Percentiles rank a stretch among this genome's conserved stretches.
These are phyloP conservation scores for Pachydiplax longipennis DNA, from an alignment of 2,888 invertebrate genomes.

Conservation along the genomic window DNA sequence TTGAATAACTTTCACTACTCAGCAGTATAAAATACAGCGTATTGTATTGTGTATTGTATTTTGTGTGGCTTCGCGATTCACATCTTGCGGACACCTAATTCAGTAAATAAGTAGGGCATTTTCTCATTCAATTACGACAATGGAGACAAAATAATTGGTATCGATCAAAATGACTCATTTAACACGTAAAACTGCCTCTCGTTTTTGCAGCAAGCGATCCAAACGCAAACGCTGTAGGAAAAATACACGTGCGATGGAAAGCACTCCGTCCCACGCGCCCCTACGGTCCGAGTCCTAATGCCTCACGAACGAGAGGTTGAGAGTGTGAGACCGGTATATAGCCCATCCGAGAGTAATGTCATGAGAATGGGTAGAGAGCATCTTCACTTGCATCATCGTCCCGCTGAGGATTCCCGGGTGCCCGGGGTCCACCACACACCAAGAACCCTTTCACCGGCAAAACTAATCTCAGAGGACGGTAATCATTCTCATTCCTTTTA, in stretches of 20 bases:
- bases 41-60: too few species aligned
- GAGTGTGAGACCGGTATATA: constrained; percentile 13
- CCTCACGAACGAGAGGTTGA: not conserved
- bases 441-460: constrained; percentile 14
- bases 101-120: too few species aligned
- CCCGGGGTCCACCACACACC: not conserved
- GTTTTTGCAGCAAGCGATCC: too few species aligned
- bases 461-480: not conserved
- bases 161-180: too few species aligned
- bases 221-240: not conserved
- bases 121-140: too few species aligned
- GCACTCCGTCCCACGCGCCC: not conserved
- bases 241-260: not conserved
- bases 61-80: too few species aligned
- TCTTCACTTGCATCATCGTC: constrained; percentile 31
- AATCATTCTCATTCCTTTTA: not conserved
- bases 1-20: too few species aligned
- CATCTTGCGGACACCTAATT: too few species aligned
- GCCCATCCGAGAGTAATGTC: not conserved
- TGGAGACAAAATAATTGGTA: too few species aligned
- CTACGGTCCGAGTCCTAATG: not conserved
- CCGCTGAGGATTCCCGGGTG: not conserved
- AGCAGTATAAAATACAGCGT: too few species aligned
- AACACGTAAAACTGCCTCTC: too few species aligned
- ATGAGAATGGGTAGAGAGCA: not conserved